phyloP scores from a whole-genome alignment of 2,113 vertebrate genomes.

The Tricholaema leucomelas region DNA sequence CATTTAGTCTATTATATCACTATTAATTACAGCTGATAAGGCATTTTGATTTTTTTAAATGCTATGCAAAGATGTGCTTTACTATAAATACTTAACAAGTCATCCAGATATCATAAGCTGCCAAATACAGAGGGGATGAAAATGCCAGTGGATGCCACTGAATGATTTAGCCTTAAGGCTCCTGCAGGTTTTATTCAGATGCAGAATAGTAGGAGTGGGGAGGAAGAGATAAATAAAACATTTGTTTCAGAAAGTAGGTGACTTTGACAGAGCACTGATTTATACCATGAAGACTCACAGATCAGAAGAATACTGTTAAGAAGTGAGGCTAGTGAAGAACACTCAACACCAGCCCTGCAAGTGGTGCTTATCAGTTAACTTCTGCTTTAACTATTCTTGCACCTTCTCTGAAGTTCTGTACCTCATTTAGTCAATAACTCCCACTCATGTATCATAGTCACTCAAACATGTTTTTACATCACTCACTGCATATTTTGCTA shows the following conservation, averaged over 20 bases:
- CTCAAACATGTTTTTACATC: conserved; percentile 10
- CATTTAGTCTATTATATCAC: not conserved
- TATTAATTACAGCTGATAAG: not conserved
- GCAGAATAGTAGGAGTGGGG: conserved; percentile 14
- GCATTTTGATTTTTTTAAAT: not conserved
- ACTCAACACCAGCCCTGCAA: not conserved
- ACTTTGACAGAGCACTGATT: conserved; percentile 40
- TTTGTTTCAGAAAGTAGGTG: conserved; percentile 51
- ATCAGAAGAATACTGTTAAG: conserved; percentile 31
- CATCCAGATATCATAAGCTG: not conserved
- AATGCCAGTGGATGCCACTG: not conserved
- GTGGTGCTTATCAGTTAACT: not conserved
- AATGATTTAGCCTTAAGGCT: conserved; percentile 46
- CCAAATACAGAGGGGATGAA: not conserved
- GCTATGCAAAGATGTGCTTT: not conserved
- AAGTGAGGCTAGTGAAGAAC: conserved; percentile 13
- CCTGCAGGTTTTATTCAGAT: conserved; percentile 45
- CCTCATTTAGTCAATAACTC: not conserved
- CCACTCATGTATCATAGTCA: conserved; percentile 16
- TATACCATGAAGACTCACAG: not conserved
- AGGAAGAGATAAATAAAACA: conserved; percentile 59
- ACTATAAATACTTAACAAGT: not conserved
- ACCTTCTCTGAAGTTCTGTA: conserved; percentile 18
- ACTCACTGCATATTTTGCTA: conserved; percentile 5
- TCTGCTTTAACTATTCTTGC: conserved; percentile 31